phyloP scores from a whole-genome alignment of 2,797 vertebrate genomes.

The Argyrosomus regius region DNA sequence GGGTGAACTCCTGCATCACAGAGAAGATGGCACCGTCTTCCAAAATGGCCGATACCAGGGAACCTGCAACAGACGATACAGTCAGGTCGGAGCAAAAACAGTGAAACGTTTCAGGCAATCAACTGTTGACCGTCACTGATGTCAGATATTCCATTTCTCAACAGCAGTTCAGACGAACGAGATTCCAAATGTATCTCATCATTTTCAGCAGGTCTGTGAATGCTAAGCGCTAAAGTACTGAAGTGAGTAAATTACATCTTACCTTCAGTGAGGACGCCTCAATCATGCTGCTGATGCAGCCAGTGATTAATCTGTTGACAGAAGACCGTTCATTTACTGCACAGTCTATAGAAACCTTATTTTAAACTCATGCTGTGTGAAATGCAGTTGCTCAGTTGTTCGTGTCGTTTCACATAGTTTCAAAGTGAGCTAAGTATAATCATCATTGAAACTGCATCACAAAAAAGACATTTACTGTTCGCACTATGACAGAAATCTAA shows the following conservation, averaged over 20 bases:
- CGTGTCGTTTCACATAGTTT: conserved; percentile 82
- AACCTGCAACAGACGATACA: conserved; percentile 14
- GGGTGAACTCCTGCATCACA: rapidly evolving
- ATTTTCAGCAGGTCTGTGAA: conserved; percentile 51
- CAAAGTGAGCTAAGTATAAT: conserved; percentile 89
- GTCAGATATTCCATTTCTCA: conserved; percentile 77
- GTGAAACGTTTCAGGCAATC: rapidly evolving
- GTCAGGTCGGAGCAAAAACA: rapidly evolving
- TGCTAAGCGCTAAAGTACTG: rapidly evolving
- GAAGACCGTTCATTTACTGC: background rate
- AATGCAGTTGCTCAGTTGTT: conserved; percentile 81
- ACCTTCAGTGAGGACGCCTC: background rate
- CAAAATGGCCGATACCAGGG: rapidly evolving
- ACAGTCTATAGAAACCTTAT: background rate
- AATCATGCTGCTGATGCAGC: rapidly evolving
- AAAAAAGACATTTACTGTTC: rapidly evolving
- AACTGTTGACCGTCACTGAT: background rate
- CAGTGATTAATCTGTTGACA: conserved; percentile 1
- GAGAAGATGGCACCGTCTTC: rapidly evolving
- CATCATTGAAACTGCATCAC: conserved; percentile 79
- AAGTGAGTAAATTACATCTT: background rate
- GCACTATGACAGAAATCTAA: rapidly evolving
- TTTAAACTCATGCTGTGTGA: no score
- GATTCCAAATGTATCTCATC: conserved; percentile 82
- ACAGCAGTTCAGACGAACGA: conserved; percentile 85